These are phyloP conservation scores for Nomia melanderi DNA, from an alignment of 1,140 invertebrate species.

Conservation along the genomic window DNA sequence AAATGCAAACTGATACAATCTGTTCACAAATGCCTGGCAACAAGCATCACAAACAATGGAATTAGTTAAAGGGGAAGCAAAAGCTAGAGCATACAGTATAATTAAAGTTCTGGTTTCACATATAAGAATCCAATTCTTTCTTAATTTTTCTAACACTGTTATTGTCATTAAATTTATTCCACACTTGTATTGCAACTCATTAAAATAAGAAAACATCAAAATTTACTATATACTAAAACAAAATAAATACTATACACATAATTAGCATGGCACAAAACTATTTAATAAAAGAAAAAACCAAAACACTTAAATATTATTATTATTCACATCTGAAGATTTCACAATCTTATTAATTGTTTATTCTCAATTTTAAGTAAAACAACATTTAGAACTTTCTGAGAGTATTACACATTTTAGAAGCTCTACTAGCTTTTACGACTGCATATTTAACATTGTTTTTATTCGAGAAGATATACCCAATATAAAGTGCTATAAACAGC, in stretches of 20 bases:
- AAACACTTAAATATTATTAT: background rate
- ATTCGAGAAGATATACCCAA: background rate
- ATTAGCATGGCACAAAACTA: too few species aligned
- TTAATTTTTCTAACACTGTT: background rate
- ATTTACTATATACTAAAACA: background rate
- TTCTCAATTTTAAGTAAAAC: background rate
- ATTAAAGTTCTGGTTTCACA: constrained; percentile 39
- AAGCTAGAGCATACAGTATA: constrained; percentile 61
- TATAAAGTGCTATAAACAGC: background rate
- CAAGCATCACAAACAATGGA: constrained; percentile 80
- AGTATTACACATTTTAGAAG: background rate
- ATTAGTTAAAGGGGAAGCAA: constrained; percentile 78
- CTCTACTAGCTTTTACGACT: constrained; percentile 53
- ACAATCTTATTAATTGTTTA: background rate
- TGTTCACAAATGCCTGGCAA: constrained; percentile 82
- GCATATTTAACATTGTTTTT: background rate
- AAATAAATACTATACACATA: too few species aligned
- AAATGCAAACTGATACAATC: constrained; percentile 87
- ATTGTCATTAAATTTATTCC: background rate
- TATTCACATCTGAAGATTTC: background rate
- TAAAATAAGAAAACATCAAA: background rate
- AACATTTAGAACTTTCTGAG: background rate
- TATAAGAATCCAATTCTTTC: background rate
- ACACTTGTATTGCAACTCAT: background rate
- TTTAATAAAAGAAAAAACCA: background rate